These are phyloP conservation scores for Smithornis capensis DNA, from an alignment of 2,113 vertebrate genomes.

Conservation along the genomic window DNA sequence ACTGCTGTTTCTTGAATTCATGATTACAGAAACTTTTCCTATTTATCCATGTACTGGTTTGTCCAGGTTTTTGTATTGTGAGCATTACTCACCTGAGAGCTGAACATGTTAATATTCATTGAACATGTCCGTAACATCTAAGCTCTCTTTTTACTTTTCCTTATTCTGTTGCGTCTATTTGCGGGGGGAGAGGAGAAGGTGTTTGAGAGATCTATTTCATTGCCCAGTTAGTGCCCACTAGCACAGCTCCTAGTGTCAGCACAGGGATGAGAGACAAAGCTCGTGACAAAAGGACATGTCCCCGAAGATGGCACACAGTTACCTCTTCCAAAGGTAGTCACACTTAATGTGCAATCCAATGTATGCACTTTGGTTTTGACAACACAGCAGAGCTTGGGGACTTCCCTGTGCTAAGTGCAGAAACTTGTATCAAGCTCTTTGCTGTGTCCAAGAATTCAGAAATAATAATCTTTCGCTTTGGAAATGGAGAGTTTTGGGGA, in stretches of 20 bases:
- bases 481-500: not conserved
- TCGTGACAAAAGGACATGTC: not conserved
- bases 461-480: not conserved
- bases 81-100: not conserved
- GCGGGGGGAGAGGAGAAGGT: fast-evolving
- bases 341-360: not conserved
- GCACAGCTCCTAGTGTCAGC: not conserved
- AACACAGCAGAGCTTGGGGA: not conserved
- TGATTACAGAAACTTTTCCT: not conserved
- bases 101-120: not conserved
- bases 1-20: not conserved
- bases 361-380: not conserved
- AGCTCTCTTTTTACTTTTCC: not conserved
- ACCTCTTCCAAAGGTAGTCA: not conserved
- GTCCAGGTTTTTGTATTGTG: not conserved
- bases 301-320: not conserved
- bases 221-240: not conserved
- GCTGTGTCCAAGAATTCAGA: not conserved
- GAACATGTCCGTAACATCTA: not conserved
- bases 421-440: not conserved
- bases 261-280: not conserved
- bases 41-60: not conserved
- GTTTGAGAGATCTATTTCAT: not conserved
- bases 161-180: not conserved
- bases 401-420: not conserved